A percentile compares a stretch with the other conserved stretches of the same genome.
These are phyloP conservation scores for Drosophila atroscutellata DNA, from an alignment of 2,888 invertebrate species.

Conservation along the genomic window DNA sequence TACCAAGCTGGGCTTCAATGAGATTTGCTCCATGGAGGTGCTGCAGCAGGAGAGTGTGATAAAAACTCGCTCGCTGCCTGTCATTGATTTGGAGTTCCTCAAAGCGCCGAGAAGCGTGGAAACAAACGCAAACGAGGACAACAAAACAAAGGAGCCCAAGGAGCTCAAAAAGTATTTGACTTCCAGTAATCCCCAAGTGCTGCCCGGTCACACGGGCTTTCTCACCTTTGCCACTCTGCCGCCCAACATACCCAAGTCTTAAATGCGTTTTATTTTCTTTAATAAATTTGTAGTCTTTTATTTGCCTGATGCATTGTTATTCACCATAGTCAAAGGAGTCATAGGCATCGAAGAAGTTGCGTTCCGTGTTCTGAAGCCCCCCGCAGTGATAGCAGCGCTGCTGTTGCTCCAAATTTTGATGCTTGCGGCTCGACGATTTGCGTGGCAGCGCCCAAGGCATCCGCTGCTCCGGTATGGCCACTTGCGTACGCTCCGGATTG, in stretches of 20 bases:
- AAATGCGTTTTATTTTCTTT: conserved; percentile 19
- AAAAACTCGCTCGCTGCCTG: conserved; percentile 88
- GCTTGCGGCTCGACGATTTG: conserved; percentile 80
- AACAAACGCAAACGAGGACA: conserved; percentile 52
- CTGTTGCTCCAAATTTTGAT: conserved; percentile 34
- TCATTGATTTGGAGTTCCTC: conserved; percentile 89
- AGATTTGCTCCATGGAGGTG: conserved; percentile 94
- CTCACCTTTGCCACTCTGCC: conserved; percentile 96
- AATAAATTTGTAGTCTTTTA: conserved; percentile 62
- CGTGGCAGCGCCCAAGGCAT: conserved; percentile 83
- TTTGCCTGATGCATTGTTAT: conserved; percentile 44
- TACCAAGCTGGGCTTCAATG: conserved; percentile 91
- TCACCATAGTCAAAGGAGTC: conserved; percentile 41
- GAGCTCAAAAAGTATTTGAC: conserved; percentile 88
- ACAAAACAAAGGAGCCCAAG: conserved; percentile 71
- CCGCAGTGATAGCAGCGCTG: conserved; percentile 73
- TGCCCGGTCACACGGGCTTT: conserved; percentile 98
- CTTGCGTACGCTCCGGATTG: conserved; percentile 76
- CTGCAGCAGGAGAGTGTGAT: conserved; percentile 92
- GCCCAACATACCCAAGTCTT: conserved; percentile 84
- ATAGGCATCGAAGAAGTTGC: conserved; percentile 55
- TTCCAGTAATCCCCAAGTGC: conserved; percentile 89
- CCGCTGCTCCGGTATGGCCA: conserved; percentile 83
- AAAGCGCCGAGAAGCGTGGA: conserved; percentile 83
- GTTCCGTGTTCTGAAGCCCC: conserved; percentile 50